Percentiles rank a stretch among this genome's conserved stretches.
Conservation (phyloP, 2,888 invertebrate genomes). For the Pedicia rivosa region DNA sequence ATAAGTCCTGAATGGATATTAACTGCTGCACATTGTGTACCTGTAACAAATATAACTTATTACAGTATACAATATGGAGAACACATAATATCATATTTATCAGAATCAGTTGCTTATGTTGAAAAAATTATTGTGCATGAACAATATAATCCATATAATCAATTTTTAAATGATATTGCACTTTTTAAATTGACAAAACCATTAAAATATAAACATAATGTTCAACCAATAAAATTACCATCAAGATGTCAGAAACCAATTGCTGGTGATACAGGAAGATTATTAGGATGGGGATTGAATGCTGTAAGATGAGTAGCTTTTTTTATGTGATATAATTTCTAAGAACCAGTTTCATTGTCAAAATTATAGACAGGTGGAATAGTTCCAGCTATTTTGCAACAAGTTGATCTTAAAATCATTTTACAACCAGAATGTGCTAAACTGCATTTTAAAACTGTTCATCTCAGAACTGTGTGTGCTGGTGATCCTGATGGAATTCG, state of each 20-base stretch:
- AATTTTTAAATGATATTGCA: slow-evolving; percentile 3
- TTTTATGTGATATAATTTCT: not conserved
- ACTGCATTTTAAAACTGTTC: slow-evolving; percentile 11
- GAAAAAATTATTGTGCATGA: not conserved
- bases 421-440: slow-evolving; percentile 14
- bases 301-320: not conserved
- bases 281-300: slow-evolving; percentile 14
- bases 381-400: slow-evolving; percentile 15
- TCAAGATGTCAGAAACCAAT: not conserved
- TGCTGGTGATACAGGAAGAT: not conserved
- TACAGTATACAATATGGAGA: slow-evolving; percentile 1
- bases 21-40: slow-evolving; percentile 4
- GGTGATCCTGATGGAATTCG: slow-evolving; percentile 19
- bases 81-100: not conserved
- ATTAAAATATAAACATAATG: not conserved
- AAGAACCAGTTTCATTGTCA: not conserved
- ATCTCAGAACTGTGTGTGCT: slow-evolving; percentile 18
- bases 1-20: slow-evolving; percentile 4
- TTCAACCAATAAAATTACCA: not conserved
- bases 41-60: too few species aligned
- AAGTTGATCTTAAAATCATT: slow-evolving; percentile 14
- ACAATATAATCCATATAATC: not conserved
- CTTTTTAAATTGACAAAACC: not conserved
- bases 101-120: too few species aligned
- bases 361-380: slow-evolving; percentile 13